Base-by-base conservation (phyloP, 2,888 invertebrate genomes). In the Spatulosminthurus flaviceps region DNA sequence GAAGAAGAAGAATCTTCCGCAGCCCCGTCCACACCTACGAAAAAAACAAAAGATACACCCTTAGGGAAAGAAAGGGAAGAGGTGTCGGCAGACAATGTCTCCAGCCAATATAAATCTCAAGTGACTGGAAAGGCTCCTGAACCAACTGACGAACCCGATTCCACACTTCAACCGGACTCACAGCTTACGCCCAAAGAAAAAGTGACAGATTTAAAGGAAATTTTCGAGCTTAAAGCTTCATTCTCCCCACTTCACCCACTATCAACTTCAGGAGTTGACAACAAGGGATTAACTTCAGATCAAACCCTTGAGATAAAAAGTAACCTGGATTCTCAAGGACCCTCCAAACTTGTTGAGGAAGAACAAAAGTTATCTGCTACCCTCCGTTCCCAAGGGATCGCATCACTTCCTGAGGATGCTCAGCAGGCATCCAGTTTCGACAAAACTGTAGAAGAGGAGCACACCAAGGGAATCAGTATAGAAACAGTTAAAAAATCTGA, bases 81-180 rank as follows among this genome's bases (percentile, higher is more conserved):
- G 29, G 81, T 79, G 9, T 81, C 83, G 19, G 82, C 84, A 22
- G 85, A n/a, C n/a, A n/a, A 86, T 41, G 76, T 81, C 11, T 84
- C 82, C 28, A 84, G 83, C 67, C 79, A 78, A 29, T 71, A 69
- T 26, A 64, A 61, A 0, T 75, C 83, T 5, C 82, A 84, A 26
- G 81, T 82, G 69, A 64, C 60, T 74, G 61, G 26, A 22, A 67
- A 70, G 70, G 72, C 42, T 42, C 42, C 61, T 42, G 71, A 71
- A 16, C 67, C 69, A 69, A 51, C 16, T 67, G 43, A 66, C n/a
- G 66, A 28, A 41, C 66, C 21, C n/a, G 28, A 60, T n/a, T 16
- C 51, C 51, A 34, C 16, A 1, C 34, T n/a, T 4, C 60, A 70
- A 13, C 13, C 21, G 69, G 34, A 29, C 21, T 26, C 28, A 28